Evolutionary conservation across 2,113 vertebrate genomes (phyloP).

Genomic region (Ceyx cyanopectus): DNA sequence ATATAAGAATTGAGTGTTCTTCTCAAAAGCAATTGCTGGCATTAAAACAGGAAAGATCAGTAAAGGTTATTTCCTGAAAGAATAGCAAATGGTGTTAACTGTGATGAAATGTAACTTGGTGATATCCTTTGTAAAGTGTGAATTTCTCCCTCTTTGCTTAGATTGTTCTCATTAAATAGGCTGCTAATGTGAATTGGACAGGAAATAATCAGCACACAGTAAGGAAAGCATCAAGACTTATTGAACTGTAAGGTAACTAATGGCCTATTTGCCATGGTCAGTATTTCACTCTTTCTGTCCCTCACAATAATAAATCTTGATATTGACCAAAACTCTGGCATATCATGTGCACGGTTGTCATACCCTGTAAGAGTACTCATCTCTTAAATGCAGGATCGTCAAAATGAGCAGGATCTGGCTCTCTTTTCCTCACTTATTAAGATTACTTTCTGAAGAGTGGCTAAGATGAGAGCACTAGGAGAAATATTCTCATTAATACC

Average conservation of each 20-base stretch:
- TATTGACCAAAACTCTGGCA: slow-evolving; percentile 53
- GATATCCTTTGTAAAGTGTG: slow-evolving; percentile 44
- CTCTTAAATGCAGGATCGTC: not conserved
- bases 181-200: slow-evolving; percentile 62
- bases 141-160: slow-evolving; percentile 47
- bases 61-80: slow-evolving; percentile 66
- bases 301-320: slow-evolving; percentile 36
- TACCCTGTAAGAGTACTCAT: not conserved
- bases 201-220: slow-evolving; percentile 55
- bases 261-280: slow-evolving; percentile 39
- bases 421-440: not conserved
- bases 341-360: rapidly evolving
- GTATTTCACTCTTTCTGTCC: slow-evolving; percentile 46
- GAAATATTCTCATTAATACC: slow-evolving; percentile 13
- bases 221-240: slow-evolving; percentile 54
- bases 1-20: slow-evolving; percentile 15
- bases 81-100: slow-evolving; percentile 53
- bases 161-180: slow-evolving; percentile 65
- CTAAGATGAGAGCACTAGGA: not conserved
- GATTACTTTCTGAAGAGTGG: not conserved
- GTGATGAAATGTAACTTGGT: slow-evolving; percentile 53
- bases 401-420: not conserved
- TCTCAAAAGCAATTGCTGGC: slow-evolving; percentile 50
- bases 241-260: slow-evolving; percentile 58
- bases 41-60: slow-evolving; percentile 57